Evolutionary conservation across 1,140 invertebrate genomes (phyloP), one percentile per base, ranked within the genome.

Genomic region (Anagrus nilaparvatae): DNA sequence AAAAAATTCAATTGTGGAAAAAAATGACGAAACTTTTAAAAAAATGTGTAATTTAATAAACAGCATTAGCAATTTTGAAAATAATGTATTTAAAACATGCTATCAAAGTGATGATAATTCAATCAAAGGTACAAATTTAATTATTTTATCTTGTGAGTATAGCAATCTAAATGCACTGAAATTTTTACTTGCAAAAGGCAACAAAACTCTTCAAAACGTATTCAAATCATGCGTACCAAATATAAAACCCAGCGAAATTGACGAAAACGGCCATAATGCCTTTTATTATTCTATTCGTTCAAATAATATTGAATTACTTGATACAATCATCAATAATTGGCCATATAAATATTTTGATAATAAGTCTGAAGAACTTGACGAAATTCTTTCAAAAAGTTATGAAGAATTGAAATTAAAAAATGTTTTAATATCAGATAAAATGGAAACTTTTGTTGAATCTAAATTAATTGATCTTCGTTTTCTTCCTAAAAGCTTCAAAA

Each of bases 11-110:
- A n/a, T n/a, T n/a, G n/a, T n/a, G n/a, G n/a, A 43, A n/a, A 31
- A 28, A 14, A 17, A 40, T 33, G 19, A 28, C 18, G 35, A 49
- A 20, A 44, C 40, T 35, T 34, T 43, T 27, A 18, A 27, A 18
- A 23, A 29, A n/a, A 10, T 48, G 12, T 20, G 47, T 2, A 34
- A 20, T 9, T 17, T 39, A 19, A 17, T 34, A 25, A 33, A 18
- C 5, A 27, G 25, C 14, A 38, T 42, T 4, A 32, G n/a, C 13
- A 31, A 18, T 31, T 14, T 18, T 12, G 19, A 40, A 17, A 21
- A 19, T 19, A 13, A 20, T 1, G 10, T 10, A 23, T 27, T 25
- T 32, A 23, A 31, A 21, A 14, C 16, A 20, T 29, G 3, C 30
- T 30, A 19, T 30, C 10, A 31, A 7, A 19, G 21, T 27, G 28